Percentiles rank a stretch among this genome's conserved stretches.
These are phyloP conservation scores for Catocala fraxini DNA, from an alignment of 2,888 invertebrate genomes.

Conservation along the genomic window DNA sequence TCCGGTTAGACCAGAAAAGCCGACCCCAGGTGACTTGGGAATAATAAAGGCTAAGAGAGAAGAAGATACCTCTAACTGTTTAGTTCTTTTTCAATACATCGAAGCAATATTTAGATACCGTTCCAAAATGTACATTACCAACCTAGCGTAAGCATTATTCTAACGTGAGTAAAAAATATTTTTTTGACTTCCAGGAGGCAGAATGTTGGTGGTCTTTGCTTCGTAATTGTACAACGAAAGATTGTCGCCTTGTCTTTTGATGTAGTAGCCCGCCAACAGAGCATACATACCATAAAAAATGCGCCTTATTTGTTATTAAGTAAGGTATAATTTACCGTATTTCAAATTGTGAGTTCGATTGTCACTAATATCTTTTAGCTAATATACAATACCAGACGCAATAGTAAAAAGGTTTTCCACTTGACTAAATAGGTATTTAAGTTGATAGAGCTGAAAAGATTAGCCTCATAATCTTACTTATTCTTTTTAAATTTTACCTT, in stretches of 20 bases:
- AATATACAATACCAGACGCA: constrained; percentile 27
- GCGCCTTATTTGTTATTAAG: rapidly evolving
- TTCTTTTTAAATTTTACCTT: neutral
- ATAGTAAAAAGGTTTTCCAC: constrained; percentile 38
- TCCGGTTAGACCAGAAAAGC: no score
- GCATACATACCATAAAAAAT: neutral
- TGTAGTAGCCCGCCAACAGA: constrained; percentile 18
- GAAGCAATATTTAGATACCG: no score
- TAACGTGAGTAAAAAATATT: neutral
- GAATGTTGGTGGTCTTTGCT: constrained; percentile 42
- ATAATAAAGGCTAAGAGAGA: no score
- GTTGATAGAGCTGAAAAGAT: constrained; percentile 13
- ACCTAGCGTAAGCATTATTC: neutral
- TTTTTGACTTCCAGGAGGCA: constrained; percentile 8
- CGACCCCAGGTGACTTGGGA: no score
- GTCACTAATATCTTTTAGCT: constrained; percentile 32
- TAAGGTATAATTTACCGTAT: constrained; percentile 19
- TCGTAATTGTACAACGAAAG: constrained; percentile 36
- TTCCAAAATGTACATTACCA: no score
- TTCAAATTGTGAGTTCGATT: constrained; percentile 22
- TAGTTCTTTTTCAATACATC: no score
- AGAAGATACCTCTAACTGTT: no score
- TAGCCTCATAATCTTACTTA: neutral
- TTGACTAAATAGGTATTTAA: constrained; percentile 2
- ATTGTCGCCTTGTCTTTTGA: constrained; percentile 28